Evolutionary conservation across 2,888 invertebrate species (phyloP).

Genomic region (Lasiommata megera): DNA sequence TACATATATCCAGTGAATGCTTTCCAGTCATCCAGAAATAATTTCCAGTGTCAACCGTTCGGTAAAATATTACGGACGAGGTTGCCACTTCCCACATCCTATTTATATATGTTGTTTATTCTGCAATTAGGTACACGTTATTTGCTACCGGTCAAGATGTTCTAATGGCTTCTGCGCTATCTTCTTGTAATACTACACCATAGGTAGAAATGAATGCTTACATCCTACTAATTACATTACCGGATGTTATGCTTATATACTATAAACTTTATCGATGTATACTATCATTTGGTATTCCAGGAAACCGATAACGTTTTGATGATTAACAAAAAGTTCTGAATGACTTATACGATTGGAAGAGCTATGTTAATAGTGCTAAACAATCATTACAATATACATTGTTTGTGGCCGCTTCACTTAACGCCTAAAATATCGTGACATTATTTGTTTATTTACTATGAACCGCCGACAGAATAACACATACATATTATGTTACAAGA

Average conservation of each 20-base stretch:
- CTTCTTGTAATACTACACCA: background rate
- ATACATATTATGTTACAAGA: too few species aligned
- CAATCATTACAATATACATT: background rate
- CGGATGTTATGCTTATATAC: background rate
- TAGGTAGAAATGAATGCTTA: background rate
- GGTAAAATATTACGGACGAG: slow-evolving; percentile 10
- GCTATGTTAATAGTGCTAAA: slow-evolving; percentile 1
- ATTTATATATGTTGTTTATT: background rate
- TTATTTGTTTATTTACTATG: too few species aligned
- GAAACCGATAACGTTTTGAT: background rate
- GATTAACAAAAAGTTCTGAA: background rate
- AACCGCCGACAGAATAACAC: too few species aligned
- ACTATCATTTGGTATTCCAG: background rate
- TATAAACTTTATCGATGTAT: background rate
- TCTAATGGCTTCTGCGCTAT: background rate
- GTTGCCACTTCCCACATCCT: slow-evolving; percentile 1
- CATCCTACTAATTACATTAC: background rate
- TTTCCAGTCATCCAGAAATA: slow-evolving; percentile 33
- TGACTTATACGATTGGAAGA: background rate
- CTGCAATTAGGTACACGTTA: background rate
- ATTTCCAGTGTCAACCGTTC: slow-evolving; percentile 12
- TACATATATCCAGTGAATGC: background rate
- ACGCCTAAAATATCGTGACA: slow-evolving; percentile 3
- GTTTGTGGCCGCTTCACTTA: slow-evolving; percentile 12
- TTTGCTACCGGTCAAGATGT: background rate